Evolutionary conservation across 2,888 invertebrate genomes (phyloP), one percentile per base, ranked within the genome.

Genomic region (Blomia tropicalis): DNA sequence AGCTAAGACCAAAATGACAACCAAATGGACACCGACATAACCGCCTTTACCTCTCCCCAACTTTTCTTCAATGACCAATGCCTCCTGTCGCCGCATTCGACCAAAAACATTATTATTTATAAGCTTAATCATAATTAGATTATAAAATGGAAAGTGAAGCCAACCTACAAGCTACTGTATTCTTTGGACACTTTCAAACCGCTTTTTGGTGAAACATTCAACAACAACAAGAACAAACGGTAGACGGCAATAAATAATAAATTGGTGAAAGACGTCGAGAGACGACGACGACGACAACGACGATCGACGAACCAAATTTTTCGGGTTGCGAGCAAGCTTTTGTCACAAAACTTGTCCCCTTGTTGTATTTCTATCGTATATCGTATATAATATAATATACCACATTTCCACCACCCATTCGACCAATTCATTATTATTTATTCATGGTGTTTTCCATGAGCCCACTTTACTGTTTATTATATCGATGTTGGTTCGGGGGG

Each of bases 191-290:
- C n/a, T n/a, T n/a, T n/a, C n/a, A n/a, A n/a, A n/a, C n/a, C n/a
- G n/a, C n/a, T n/a, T n/a, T n/a, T n/a, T n/a, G n/a, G n/a, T n/a
- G n/a, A n/a, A n/a, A n/a, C n/a, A n/a, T n/a, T n/a, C n/a, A n/a
- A n/a, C n/a, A n/a, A n/a, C n/a, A n/a, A n/a, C n/a, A n/a, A n/a
- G n/a, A 17, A 17, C 36, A 36, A 36, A 36, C 36, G 17, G 51
- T 41, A 27, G 51, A 47, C 51, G 51, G 51, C 51, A 47, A 47
- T 47, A 47, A 47, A 47, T 47, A 47, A 47, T 47, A 47, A 47
- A 47, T 47, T 47, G 51, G 14, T n/a, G 14, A 41, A 41, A 41
- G 41, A 41, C 41, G 41, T 14, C n/a, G 41, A 41, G 14, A 41
- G 41, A 41, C n/a, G n/a, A n/a, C n/a, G n/a, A n/a, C n/a, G n/a